Conservation (phyloP, 2,797 vertebrate genomes). For the Benthosema pterotum region DNA sequence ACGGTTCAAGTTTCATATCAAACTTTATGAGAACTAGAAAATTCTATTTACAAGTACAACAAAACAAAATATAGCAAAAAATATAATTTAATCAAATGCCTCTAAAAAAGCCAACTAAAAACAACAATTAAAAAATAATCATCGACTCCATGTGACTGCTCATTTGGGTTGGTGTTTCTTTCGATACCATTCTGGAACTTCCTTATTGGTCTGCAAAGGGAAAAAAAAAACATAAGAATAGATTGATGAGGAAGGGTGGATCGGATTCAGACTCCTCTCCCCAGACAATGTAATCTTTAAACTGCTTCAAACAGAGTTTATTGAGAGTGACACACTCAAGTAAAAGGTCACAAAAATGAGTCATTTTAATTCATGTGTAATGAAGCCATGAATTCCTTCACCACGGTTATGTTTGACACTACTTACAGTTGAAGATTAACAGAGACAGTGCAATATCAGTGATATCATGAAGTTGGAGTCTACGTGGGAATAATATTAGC, state of each 20-base stretch:
- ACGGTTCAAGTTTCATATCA: conserved; percentile 35
- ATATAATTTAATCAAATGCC: neutral
- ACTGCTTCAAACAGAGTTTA: neutral
- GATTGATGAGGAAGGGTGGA: neutral
- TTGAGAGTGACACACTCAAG: neutral
- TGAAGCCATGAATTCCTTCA: neutral
- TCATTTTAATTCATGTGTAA: neutral
- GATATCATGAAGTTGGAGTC: neutral
- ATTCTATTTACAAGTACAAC: conserved; percentile 26
- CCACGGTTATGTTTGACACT: neutral
- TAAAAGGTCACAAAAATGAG: neutral
- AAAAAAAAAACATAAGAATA: conserved; percentile 9
- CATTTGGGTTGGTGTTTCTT: conserved; percentile 69
- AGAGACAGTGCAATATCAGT: too few relatives aligned
- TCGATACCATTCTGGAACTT: conserved; percentile 70
- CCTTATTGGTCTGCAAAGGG: conserved; percentile 75
- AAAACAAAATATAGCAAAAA: neutral
- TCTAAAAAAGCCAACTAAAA: conserved; percentile 18
- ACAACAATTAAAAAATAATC: conserved; percentile 13
- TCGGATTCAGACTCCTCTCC: neutral
- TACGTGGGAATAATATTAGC: neutral
- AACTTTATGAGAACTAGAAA: conserved; percentile 1
- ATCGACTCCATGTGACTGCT: conserved; percentile 10
- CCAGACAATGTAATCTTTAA: too few relatives aligned
- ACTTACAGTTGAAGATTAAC: neutral